A percentile compares a stretch with the other conserved stretches of the same genome.
phyloP scores from a whole-genome alignment of 2,888 invertebrate genomes.

The Agonopterix alstromeriana region DNA sequence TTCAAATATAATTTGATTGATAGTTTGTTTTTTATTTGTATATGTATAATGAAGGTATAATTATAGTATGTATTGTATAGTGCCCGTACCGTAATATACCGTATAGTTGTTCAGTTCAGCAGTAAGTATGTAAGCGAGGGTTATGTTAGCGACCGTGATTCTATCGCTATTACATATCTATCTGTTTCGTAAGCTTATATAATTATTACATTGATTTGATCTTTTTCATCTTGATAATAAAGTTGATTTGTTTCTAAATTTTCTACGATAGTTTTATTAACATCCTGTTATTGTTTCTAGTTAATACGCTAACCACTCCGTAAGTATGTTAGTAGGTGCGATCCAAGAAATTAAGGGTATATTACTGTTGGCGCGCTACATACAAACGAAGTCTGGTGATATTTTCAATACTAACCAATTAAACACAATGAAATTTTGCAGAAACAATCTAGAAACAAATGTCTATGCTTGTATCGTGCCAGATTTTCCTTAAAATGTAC shows the following conservation, averaged over 20 bases:
- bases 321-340: too few relatives aligned
- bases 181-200: conserved; percentile 67
- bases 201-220: conserved; percentile 64
- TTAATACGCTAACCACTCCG: too few relatives aligned
- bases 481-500: too few relatives aligned
- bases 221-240: conserved; percentile 77
- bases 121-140: conserved; percentile 23
- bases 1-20: conserved; percentile 34
- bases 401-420: too few relatives aligned
- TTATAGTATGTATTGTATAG: conserved; percentile 1
- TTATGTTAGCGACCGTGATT: conserved; percentile 26
- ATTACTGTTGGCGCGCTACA: too few relatives aligned
- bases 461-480: too few relatives aligned
- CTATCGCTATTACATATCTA: conserved; percentile 51
- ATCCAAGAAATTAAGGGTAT: too few relatives aligned
- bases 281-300: not conserved
- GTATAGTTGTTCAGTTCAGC: not conserved
- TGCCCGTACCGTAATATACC: conserved; percentile 7
- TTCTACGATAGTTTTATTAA: conserved; percentile 44
- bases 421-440: too few relatives aligned
- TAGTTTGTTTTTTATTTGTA: conserved; percentile 13
- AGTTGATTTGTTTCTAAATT: conserved; percentile 77
- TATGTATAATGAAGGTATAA: conserved; percentile 4
- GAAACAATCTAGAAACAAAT: too few relatives aligned
- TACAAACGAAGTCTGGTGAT: too few relatives aligned